Evolutionary conservation across 2,113 vertebrate genomes (phyloP), one percentile per base, ranked within the genome.

Genomic region (Malurus melanocephalus): DNA sequence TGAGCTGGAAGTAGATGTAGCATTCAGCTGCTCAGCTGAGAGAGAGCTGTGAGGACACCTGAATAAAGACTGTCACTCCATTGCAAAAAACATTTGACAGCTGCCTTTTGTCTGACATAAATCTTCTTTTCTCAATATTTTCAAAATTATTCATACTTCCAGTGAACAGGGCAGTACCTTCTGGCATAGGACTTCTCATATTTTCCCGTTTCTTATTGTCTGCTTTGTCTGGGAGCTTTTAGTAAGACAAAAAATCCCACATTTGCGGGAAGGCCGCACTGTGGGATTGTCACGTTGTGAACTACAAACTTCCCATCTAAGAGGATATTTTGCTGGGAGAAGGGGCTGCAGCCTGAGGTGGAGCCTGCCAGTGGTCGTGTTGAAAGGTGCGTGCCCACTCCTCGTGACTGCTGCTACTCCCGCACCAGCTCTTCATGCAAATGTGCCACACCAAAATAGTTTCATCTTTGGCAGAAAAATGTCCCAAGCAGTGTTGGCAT

Each of bases 381-480:
- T 6, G 3, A n/a, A 75, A 69, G 6, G 1, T 40, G 26, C 7
- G 16, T 17, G 16, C 35, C 32, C 0, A 2, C 23, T 72, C 42
- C 49, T 85, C 22, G 12, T 2, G 5, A 8, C 26, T 38, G 20
- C 22, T 2, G 13, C 13, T 73, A 11, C 20, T 46, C 28, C 35
- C 46, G 10, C 16, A 27, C 22, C 7, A 52, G 6, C 2, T 57
- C 33, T 42, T 62, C 12, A 26, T 65, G 42, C 2, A 76, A 57
- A 35, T 23, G 3, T 20, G 5, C 15, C 72, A 10, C 20, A 33
- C 5, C 7, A 38, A 23, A 1, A 3, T 0, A 24, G 2, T 49
- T 81, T 72, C 22, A 33, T 43, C 30, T 78, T 64, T 30, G 30
- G 45, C 42, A 83, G 56, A 60, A 92, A 65, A 85, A 26, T 26